These are phyloP conservation scores for Argyrosomus japonicus DNA, from an alignment of 2,113 vertebrate genomes.

Conservation along the genomic window DNA sequence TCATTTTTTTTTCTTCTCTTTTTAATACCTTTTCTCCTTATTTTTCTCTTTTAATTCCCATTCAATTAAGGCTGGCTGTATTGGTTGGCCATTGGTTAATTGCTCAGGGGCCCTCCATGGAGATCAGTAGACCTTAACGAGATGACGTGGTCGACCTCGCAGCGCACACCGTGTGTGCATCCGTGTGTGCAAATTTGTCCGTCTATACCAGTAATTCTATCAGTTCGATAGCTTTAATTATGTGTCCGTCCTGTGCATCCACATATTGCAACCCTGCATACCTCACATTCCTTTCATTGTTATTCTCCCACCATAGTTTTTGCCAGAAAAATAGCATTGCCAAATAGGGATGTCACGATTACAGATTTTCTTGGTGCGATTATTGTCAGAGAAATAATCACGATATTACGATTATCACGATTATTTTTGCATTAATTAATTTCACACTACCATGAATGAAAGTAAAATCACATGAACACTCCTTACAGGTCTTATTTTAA, in stretches of 20 bases:
- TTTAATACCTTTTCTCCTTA: constrained; percentile 59
- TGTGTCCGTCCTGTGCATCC: neutral
- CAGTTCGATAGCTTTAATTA: neutral
- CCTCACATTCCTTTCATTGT: neutral
- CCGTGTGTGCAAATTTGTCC: constrained; percentile 1
- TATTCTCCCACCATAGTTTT: too few species aligned
- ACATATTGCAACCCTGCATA: neutral
- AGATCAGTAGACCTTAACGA: constrained; percentile 58
- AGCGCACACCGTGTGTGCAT: neutral
- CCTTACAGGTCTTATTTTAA: too few species aligned
- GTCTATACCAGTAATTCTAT: neutral
- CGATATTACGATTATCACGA: too few species aligned
- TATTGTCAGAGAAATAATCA: too few species aligned
- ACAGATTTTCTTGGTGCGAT: too few species aligned
- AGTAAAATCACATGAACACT: too few species aligned
- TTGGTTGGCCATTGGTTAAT: constrained; percentile 78
- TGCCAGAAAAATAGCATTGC: neutral
- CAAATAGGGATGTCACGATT: too few species aligned
- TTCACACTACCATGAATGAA: too few species aligned
- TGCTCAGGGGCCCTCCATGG: constrained; percentile 62
- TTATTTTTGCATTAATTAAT: too few species aligned
- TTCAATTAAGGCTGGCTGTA: constrained; percentile 79
- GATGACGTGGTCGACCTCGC: constrained; percentile 15
- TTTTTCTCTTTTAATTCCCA: constrained; percentile 76
- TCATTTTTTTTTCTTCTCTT: constrained; percentile 50